Evolutionary conservation across 1,140 invertebrate genomes (phyloP).

Genomic region (Musca vetustissima): DNA sequence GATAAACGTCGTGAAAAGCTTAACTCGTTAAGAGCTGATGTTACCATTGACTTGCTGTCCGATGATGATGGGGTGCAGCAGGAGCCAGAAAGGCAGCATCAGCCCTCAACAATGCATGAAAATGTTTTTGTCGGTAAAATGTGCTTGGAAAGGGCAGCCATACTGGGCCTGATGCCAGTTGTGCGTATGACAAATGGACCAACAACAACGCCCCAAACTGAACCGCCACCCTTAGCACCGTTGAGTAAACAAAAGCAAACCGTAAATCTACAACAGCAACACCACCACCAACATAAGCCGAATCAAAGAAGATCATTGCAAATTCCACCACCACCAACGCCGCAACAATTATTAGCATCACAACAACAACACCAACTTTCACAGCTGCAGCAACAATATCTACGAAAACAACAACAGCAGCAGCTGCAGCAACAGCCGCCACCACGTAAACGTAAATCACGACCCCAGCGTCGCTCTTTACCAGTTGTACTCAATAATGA

Average conservation of each 20-base stretch:
- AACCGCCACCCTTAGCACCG: slow-evolving; percentile 16
- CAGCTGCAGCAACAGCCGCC: slow-evolving; percentile 30
- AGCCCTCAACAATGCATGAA: neutral
- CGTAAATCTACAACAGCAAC: neutral
- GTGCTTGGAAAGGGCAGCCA: slow-evolving; percentile 11
- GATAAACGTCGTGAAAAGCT: slow-evolving; percentile 32
- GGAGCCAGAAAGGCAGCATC: neutral
- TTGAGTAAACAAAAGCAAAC: neutral
- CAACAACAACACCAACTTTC: slow-evolving; percentile 18
- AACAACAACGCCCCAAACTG: neutral
- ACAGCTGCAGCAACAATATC: slow-evolving; percentile 4
- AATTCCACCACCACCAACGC: neutral
- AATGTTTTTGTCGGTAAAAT: neutral
- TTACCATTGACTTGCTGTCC: slow-evolving; percentile 51
- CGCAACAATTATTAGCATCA: slow-evolving; percentile 31
- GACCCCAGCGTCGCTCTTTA: slow-evolving; percentile 22
- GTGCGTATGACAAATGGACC: neutral
- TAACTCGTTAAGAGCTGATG: slow-evolving; percentile 34
- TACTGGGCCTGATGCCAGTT: slow-evolving; percentile 18
- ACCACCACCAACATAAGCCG: neutral
- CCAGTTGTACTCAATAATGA: slow-evolving; percentile 29
- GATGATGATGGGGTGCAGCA: slow-evolving; percentile 39
- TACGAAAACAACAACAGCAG: slow-evolving; percentile 5
- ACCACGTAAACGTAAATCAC: slow-evolving; percentile 25
- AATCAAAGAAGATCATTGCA: neutral